phyloP scores from a whole-genome alignment of 2,797 vertebrate species.

The Eremophila alpestris region DNA sequence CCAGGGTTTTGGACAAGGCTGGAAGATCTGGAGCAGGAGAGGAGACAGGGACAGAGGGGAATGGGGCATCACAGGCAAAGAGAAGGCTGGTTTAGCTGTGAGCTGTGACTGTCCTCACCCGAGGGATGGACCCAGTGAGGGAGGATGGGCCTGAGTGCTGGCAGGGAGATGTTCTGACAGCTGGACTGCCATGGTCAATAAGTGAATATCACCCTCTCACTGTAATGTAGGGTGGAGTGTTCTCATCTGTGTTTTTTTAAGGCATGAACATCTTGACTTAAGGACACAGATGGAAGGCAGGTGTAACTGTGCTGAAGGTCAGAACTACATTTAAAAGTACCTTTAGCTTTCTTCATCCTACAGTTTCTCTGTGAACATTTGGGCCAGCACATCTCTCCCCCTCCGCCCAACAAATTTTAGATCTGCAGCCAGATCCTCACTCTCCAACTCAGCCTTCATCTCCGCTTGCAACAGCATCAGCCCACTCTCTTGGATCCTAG shows the following conservation, averaged over 20 bases:
- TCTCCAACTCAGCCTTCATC: slow-evolving; percentile 57
- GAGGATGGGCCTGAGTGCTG: neutral
- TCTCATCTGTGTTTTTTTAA: neutral
- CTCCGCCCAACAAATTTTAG: slow-evolving; percentile 34
- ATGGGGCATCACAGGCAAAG: neutral
- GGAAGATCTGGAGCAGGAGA: neutral
- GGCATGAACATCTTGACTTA: neutral
- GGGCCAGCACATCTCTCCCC: slow-evolving; percentile 25
- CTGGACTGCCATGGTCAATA: neutral
- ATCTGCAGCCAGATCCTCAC: slow-evolving; percentile 55
- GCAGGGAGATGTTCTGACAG: neutral
- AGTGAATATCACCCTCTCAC: neutral
- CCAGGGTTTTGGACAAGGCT: neutral
- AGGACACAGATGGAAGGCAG: neutral
- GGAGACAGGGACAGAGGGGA: neutral
- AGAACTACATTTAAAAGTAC: neutral
- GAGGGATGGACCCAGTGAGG: neutral
- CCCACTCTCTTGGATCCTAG: slow-evolving; percentile 54
- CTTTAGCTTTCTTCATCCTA: slow-evolving; percentile 20
- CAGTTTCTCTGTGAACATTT: slow-evolving; percentile 22
- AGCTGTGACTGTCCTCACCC: neutral
- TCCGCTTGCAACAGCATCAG: slow-evolving; percentile 36
- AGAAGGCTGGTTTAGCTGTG: neutral
- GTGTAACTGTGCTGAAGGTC: slow-evolving; percentile 18
- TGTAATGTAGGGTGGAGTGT: neutral